Base-by-base conservation (phyloP, 2,888 invertebrate genomes). In the Polydrusus tereticollis region DNA sequence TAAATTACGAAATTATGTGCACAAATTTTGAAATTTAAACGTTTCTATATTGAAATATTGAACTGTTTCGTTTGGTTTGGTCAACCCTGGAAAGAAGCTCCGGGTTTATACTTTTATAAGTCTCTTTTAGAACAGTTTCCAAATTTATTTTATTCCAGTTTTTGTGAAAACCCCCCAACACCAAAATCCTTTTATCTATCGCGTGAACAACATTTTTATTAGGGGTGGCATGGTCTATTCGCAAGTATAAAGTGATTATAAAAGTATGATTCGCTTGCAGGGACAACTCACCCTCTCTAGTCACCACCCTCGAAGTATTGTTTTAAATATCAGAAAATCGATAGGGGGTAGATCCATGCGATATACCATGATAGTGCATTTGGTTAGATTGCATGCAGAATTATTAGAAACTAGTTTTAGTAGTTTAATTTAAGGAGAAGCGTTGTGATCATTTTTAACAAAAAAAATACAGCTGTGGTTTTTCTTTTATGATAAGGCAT, bases 311-410 rank as follows among this genome's bases (percentile, higher is more conserved):
- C 52, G 29, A 38, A 29, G 20, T 70, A 64, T 65, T 64, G 65
- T 70, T 65, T 64, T 58, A 65, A 70, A 64, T 70, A 45, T 33
- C 64, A 38, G 45, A 8, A 58, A 70, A 70, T 70, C 69, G 50
- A 70, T 70, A 70, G 38, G 50, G 65, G 70, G 18, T 69, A 47
- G 20, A 41, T 58, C 47, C 45, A 59, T 26, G 50, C 16, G 47
- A 29, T 29, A 52, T 16, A 16, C 2, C 52, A 29, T 50, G 50
- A n/a, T 26, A 14, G 26, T 50, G 26, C n/a, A n/a, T 50, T 50
- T 26, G 18, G 2, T 16, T 45, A 45, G 41, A 7, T 2, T 41
- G 16, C 2, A 41, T 16, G n/a, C 6, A 7, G 3, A 41, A 41
- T 14, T n/a, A 6, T 16, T 4, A 2, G 7, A 41, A 41, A 14